Evolutionary conservation across 1,140 invertebrate genomes (phyloP), one percentile per base, ranked within the genome.

Genomic region (Mactra quadrangularis): DNA sequence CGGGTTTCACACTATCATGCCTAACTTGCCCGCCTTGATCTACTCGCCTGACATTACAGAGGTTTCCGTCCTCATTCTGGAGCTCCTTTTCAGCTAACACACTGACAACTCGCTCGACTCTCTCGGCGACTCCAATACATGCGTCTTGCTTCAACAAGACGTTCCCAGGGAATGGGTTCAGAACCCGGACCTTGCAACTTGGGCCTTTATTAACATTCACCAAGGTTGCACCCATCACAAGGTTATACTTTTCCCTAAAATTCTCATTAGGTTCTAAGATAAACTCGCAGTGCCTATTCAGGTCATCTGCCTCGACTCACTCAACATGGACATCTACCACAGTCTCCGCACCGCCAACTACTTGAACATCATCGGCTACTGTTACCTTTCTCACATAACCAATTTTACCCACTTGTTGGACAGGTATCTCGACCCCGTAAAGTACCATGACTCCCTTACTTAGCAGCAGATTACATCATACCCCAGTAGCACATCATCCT

Each of bases 381-480:
- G 41, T 35, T n/a, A 68, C 62, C n/a, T 47, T 68, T n/a, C 62
- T 38, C 17, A 25, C 19, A 15, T 19, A 13, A 13, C n/a, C 19
- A 6, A n/a, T 2, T 13, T 47, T 22, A 2, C 41, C 62, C 7
- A 27, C 29, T 35, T 31, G 62, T 13, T 38, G 41, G 27, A 29
- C 35, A 4, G 62, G 62, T 38, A 68, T 68, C 4, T 47, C 33
- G n/a, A 9, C 6, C 33, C 62, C 62, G n/a, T 68, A 19, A n/a
- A 68, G 33, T 17, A 68, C 15, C 2, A 68, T 68, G 17, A 19
- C 19, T 29, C 41, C 33, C 29, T 68, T 47, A 25, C 62, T 68
- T 47, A 68, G 27, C 22, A n/a, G n/a, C n/a, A n/a, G n/a, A n/a
- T n/a, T n/a, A 68, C 33, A 31, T 68, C 62, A 22, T 41, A 68